Conservation (phyloP, 2,113 vertebrate species). For the Neogobius melanostomus region DNA sequence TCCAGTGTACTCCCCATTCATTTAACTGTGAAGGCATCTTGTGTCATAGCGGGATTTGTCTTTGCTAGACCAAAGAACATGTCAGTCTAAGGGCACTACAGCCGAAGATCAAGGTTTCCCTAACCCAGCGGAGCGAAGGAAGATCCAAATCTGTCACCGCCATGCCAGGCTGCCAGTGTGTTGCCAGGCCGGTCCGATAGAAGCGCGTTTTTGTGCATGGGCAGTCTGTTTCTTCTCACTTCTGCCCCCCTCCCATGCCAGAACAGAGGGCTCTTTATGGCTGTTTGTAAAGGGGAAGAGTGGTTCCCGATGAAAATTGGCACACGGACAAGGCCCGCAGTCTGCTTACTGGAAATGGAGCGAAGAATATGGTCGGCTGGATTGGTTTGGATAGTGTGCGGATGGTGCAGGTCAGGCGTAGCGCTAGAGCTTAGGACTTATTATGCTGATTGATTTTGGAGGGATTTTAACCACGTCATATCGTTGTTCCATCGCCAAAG, state of each 20-base stretch:
- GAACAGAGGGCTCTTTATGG: conserved; percentile 92
- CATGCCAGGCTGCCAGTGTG: conserved; percentile 37
- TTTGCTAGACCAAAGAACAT: conserved; percentile 5
- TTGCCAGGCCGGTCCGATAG: conserved; percentile 41
- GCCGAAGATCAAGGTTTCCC: conserved; percentile 3
- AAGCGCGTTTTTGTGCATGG: conserved; percentile 75
- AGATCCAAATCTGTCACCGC: conserved; percentile 53
- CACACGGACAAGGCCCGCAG: conserved; percentile 78
- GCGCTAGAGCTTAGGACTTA: neutral
- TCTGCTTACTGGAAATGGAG: conserved; percentile 82
- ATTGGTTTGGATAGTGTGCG: conserved; percentile 43
- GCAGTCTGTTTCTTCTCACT: conserved; percentile 91
- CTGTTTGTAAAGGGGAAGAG: conserved; percentile 57
- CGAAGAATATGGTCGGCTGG: conserved; percentile 48
- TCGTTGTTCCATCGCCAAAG: too few relatives aligned
- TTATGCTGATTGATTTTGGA: neutral
- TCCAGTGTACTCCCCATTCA: conserved; percentile 11
- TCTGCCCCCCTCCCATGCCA: conserved; percentile 48
- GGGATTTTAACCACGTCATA: neutral
- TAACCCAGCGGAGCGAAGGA: conserved; percentile 32
- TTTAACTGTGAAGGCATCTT: neutral
- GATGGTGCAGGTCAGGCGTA: conserved; percentile 52
- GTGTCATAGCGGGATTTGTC: neutral
- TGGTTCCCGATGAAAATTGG: conserved; percentile 79
- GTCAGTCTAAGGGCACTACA: conserved; percentile 1